Conservation (phyloP, 2,113 vertebrate genomes). For the Siniperca knerii region DNA sequence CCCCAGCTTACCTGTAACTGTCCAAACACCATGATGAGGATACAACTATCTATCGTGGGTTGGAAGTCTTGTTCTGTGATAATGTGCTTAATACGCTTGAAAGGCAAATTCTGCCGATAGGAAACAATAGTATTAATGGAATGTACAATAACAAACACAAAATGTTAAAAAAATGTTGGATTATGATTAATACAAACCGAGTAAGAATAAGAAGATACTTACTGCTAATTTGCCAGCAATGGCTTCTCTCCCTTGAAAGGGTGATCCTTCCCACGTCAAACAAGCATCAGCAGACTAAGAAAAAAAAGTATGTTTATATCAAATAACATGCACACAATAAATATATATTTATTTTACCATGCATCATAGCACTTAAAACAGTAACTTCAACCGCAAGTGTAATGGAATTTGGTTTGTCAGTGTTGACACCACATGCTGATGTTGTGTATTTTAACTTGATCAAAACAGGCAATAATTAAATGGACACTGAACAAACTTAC, state of each 20-base stretch:
- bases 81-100: slow-evolving; percentile 77
- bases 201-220: slow-evolving; percentile 29
- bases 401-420: neutral
- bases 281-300: slow-evolving; percentile 68
- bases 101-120: slow-evolving; percentile 75
- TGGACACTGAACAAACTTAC: slow-evolving; percentile 55
- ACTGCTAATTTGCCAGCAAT: slow-evolving; percentile 81
- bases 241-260: slow-evolving; percentile 79
- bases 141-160: neutral
- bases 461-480: neutral
- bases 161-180: neutral
- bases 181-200: neutral
- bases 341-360: neutral
- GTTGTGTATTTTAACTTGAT: neutral
- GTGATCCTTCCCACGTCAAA: slow-evolving; percentile 84
- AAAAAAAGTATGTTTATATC: neutral
- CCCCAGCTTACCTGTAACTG: slow-evolving; percentile 80
- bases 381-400: neutral
- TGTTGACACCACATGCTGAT: neutral
- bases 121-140: slow-evolving; percentile 9
- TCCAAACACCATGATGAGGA: slow-evolving; percentile 82
- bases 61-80: slow-evolving; percentile 81
- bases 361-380: neutral
- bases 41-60: slow-evolving; percentile 78
- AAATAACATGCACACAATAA: neutral